Conservation (phyloP, 2,797 vertebrate species). For the Propithecus perrieri region DNA sequence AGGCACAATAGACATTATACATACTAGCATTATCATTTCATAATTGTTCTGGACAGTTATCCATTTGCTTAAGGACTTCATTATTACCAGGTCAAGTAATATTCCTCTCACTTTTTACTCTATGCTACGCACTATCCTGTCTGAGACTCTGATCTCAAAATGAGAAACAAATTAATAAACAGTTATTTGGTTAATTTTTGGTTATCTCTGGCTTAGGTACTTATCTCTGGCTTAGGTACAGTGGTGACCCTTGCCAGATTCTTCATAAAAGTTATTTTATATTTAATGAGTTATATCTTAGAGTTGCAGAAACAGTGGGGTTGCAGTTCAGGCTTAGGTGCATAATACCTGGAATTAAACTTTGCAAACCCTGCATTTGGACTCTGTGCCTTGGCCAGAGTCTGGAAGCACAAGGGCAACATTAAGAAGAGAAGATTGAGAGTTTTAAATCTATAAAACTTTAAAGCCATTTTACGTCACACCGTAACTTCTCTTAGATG, state of each 20-base stretch:
- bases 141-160: neutral
- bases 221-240: neutral
- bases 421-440: constrained; percentile 77
- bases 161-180: constrained; percentile 1
- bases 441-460: constrained; percentile 73
- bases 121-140: neutral
- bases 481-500: neutral
- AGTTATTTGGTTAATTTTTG: neutral
- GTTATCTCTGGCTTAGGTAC: neutral
- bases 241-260: neutral
- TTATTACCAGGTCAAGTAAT: neutral
- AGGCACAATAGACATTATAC: neutral
- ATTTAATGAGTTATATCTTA: constrained; percentile 48
- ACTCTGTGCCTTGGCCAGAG: neutral
- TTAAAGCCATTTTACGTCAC: constrained; percentile 42
- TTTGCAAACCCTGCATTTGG: neutral
- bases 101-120: neutral
- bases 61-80: neutral
- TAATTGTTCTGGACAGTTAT: neutral
- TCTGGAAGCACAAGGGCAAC: constrained; percentile 46
- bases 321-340: constrained; percentile 52
- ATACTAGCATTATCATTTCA: neutral
- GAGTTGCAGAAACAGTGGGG: constrained; percentile 54
- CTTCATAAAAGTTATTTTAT: constrained; percentile 39
- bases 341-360: constrained; percentile 65